Evolutionary conservation across 2,797 vertebrate species (phyloP).

Genomic region (Cryptoblepharus egeriae): DNA sequence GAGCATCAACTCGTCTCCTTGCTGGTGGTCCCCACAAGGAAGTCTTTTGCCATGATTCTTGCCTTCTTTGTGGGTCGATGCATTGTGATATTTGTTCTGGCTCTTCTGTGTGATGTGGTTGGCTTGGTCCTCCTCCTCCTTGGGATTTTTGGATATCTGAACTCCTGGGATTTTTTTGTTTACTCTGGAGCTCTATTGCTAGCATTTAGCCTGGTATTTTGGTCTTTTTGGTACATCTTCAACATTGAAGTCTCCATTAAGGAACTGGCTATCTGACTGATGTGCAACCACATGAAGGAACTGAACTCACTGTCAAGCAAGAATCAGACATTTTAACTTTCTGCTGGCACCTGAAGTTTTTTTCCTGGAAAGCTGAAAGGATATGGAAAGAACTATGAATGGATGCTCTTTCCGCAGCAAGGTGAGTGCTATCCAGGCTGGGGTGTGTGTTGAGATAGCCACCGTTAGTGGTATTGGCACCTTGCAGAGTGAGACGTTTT

Average conservation of each 20-base stretch:
- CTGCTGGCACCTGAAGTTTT: background rate
- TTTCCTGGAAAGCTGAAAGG: background rate
- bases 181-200: slow-evolving; percentile 84
- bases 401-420: background rate
- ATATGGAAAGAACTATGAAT: background rate
- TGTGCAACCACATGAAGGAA: fast-evolving
- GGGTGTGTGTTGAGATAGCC: background rate
- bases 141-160: slow-evolving; percentile 81
- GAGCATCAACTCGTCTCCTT: background rate
- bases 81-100: slow-evolving; percentile 72
- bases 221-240: slow-evolving; percentile 89
- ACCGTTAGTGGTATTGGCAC: background rate
- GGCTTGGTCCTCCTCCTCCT: slow-evolving; percentile 84
- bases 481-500: background rate
- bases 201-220: slow-evolving; percentile 86
- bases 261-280: slow-evolving; percentile 69
- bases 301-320: fast-evolving
- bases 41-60: slow-evolving; percentile 68
- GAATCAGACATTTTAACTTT: fast-evolving
- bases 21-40: slow-evolving; percentile 10
- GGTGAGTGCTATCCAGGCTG: background rate
- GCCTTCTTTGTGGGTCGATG: slow-evolving; percentile 53
- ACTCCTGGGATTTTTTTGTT: slow-evolving; percentile 90
- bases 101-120: slow-evolving; percentile 75
- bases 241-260: slow-evolving; percentile 80